A percentile compares a stretch with the other conserved stretches of the same genome.
Evolutionary conservation across 1,140 invertebrate species (phyloP).

Genomic region (Chironomus tepperi): DNA sequence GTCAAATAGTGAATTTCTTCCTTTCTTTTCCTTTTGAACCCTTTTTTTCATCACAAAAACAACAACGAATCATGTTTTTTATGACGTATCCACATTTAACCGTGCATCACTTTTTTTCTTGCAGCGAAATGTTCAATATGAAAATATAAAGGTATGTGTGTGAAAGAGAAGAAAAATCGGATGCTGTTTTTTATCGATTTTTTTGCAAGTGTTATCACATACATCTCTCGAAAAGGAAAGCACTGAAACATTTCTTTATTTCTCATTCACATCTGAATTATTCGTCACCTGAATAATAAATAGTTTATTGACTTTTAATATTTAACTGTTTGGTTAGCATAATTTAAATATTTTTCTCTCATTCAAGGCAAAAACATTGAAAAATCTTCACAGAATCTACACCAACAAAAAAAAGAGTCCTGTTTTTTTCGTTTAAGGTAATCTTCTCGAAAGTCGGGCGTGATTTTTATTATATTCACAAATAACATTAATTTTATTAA

Average conservation of each 20-base stretch:
- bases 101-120: background rate
- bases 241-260: too few species aligned
- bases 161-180: background rate
- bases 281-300: too few species aligned
- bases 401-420: background rate
- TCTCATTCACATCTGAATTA: too few species aligned
- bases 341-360: background rate
- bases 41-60: background rate
- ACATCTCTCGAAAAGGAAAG: background rate
- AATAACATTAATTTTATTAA: background rate
- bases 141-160: background rate
- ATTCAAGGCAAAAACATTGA: too few species aligned
- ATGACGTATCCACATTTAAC: background rate
- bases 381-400: too few species aligned
- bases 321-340: too few species aligned
- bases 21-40: background rate
- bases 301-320: too few species aligned
- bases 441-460: background rate
- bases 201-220: conserved; percentile 8
- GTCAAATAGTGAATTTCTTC: background rate
- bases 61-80: background rate
- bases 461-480: background rate
- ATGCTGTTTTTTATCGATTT: conserved; percentile 13
- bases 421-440: too few species aligned
- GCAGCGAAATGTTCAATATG: background rate